These are phyloP conservation scores for Okamejei kenojei DNA, from an alignment of 2,797 vertebrate genomes.

Conservation along the genomic window DNA sequence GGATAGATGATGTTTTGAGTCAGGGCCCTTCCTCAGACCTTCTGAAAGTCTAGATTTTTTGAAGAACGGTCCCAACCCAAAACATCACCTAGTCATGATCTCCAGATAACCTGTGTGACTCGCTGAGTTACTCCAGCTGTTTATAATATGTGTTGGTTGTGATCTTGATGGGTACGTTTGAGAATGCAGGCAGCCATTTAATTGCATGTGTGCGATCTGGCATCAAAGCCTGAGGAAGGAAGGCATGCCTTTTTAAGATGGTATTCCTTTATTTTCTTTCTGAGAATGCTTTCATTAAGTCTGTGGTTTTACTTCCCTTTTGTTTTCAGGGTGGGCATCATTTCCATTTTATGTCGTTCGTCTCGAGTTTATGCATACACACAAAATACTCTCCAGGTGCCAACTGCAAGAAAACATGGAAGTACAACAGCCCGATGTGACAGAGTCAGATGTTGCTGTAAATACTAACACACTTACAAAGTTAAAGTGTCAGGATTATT, in stretches of 20 bases:
- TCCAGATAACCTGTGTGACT: too few species aligned
- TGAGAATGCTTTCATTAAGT: neutral
- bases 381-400: neutral
- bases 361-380: neutral
- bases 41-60: too few species aligned
- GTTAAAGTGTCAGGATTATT: neutral
- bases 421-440: neutral
- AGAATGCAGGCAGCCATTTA: neutral
- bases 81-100: too few species aligned
- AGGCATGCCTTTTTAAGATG: neutral
- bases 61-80: too few species aligned
- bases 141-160: neutral
- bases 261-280: neutral
- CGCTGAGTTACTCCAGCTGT: too few species aligned
- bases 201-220: neutral
- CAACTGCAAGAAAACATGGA: neutral
- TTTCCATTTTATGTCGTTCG: neutral
- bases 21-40: too few species aligned
- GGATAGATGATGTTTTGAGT: too few species aligned
- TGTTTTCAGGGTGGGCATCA: neutral
- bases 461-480: neutral
- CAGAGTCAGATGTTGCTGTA: neutral
- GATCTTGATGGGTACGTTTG: neutral
- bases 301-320: neutral
- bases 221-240: neutral